Percentiles rank a stretch among this genome's conserved stretches.
These are phyloP conservation scores for Mellilla xanthometata DNA, from an alignment of 2,888 invertebrate genomes.

Conservation along the genomic window DNA sequence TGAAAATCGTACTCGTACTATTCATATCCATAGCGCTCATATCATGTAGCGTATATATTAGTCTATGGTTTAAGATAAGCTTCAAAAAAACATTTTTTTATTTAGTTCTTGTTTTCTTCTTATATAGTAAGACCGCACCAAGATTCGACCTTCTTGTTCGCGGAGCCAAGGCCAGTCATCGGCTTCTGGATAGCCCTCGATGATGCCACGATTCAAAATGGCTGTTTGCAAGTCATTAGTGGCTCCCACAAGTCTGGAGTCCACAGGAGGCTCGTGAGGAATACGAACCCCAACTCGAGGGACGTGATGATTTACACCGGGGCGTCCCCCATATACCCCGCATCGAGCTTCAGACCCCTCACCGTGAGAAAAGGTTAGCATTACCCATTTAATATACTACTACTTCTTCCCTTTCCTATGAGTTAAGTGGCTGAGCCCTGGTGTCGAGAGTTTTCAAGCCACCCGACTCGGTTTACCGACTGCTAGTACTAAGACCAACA, in stretches of 20 bases:
- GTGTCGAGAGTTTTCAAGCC: too few relatives aligned
- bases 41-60: too few relatives aligned
- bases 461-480: too few relatives aligned
- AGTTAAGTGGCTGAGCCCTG: too few relatives aligned
- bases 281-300: slow-evolving; percentile 81
- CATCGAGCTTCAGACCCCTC: background rate
- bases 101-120: too few relatives aligned
- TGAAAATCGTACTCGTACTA: too few relatives aligned
- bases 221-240: slow-evolving; percentile 95
- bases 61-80: too few relatives aligned
- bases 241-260: slow-evolving; percentile 95
- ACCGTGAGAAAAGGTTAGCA: background rate
- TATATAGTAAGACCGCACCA: slow-evolving; percentile 85
- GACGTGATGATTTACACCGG: background rate
- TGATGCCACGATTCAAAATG: slow-evolving; percentile 95
- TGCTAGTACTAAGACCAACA: too few relatives aligned
- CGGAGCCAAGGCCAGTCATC: slow-evolving; percentile 90
- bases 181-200: slow-evolving; percentile 99
- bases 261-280: slow-evolving; percentile 87
- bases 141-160: slow-evolving; percentile 94
- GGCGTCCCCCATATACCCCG: background rate
- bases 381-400: too few relatives aligned
- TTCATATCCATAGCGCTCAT: too few relatives aligned
- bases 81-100: too few relatives aligned
- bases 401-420: too few relatives aligned